phyloP scores from a whole-genome alignment of 2,113 vertebrate species.

The Colossoma macropomum region DNA sequence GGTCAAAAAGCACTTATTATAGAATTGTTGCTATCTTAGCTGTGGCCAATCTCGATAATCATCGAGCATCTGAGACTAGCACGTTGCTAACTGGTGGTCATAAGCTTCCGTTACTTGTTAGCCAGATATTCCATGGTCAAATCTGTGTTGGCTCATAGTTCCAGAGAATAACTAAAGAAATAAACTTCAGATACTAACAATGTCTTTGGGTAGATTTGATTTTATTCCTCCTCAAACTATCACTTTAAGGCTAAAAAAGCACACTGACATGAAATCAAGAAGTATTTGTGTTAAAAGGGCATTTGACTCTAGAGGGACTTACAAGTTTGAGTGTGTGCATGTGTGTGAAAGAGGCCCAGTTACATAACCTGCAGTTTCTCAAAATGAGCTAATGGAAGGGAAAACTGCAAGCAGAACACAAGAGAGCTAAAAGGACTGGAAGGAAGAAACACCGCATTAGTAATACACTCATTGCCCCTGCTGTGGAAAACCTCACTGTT shows the following conservation, averaged over 20 bases:
- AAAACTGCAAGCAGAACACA: constrained; percentile 7
- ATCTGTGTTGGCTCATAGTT: neutral
- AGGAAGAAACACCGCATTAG: constrained; percentile 38
- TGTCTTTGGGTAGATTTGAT: too few species aligned
- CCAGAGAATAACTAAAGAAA: neutral
- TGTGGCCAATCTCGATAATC: too few species aligned
- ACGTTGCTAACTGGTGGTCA: too few species aligned
- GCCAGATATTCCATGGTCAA: too few species aligned
- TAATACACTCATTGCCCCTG: constrained; percentile 1
- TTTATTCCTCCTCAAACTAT: neutral
- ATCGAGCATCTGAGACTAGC: too few species aligned
- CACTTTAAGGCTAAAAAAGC: neutral
- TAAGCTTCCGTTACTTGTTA: too few species aligned
- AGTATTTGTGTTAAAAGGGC: neutral
- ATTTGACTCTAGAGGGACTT: neutral
- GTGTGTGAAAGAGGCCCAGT: constrained; percentile 17
- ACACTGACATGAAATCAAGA: neutral
- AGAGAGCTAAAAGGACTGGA: neutral
- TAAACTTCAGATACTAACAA: too few species aligned
- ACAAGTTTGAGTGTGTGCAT: constrained; percentile 11
- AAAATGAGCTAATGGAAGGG: constrained; percentile 29
- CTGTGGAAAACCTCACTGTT: constrained; percentile 2
- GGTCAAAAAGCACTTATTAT: too few species aligned
- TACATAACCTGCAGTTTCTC: constrained; percentile 5
- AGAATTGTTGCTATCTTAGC: too few species aligned